A percentile compares a stretch with the other conserved stretches of the same genome.
These are phyloP conservation scores for Leptinotarsa tumamoca DNA, from an alignment of 2,888 invertebrate species.

Conservation along the genomic window DNA sequence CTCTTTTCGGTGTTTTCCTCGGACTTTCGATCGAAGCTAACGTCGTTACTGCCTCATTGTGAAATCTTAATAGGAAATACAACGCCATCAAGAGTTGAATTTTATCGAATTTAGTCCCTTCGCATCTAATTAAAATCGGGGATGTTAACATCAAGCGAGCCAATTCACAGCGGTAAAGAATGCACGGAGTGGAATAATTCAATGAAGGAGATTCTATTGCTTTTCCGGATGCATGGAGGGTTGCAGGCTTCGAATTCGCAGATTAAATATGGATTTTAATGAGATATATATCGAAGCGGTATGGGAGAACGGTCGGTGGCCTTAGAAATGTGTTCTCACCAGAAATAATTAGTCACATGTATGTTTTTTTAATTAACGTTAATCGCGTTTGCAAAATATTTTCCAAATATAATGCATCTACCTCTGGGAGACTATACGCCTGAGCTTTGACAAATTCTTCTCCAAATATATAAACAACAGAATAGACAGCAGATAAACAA, in stretches of 20 bases:
- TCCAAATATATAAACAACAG: too few relatives aligned
- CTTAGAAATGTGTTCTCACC: not conserved
- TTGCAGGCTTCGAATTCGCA: not conserved
- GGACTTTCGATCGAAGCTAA: slow-evolving; percentile 17
- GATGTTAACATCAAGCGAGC: slow-evolving; percentile 35
- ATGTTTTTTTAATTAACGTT: too few relatives aligned
- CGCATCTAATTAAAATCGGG: slow-evolving; percentile 37
- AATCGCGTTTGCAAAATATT: too few relatives aligned
- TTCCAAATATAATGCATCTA: too few relatives aligned
- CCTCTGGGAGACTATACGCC: too few relatives aligned
- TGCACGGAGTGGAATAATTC: slow-evolving; percentile 37
- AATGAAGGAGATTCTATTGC: slow-evolving; percentile 36
- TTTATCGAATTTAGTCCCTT: slow-evolving; percentile 31
- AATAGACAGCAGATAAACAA: too few relatives aligned
- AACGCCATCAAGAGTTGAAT: slow-evolving; percentile 30
- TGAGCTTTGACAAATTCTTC: too few relatives aligned
- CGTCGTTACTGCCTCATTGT: slow-evolving; percentile 23
- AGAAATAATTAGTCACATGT: too few relatives aligned
- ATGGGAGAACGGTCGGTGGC: not conserved
- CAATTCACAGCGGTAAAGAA: slow-evolving; percentile 38
- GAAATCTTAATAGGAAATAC: slow-evolving; percentile 29
- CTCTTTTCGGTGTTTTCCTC: slow-evolving; percentile 11
- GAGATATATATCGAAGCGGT: not conserved
- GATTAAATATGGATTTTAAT: slow-evolving; percentile 7
- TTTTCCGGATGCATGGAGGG: not conserved